Evolutionary conservation across 2,797 vertebrate genomes (phyloP).

Genomic region (Gymnoscopelus braueri): DNA sequence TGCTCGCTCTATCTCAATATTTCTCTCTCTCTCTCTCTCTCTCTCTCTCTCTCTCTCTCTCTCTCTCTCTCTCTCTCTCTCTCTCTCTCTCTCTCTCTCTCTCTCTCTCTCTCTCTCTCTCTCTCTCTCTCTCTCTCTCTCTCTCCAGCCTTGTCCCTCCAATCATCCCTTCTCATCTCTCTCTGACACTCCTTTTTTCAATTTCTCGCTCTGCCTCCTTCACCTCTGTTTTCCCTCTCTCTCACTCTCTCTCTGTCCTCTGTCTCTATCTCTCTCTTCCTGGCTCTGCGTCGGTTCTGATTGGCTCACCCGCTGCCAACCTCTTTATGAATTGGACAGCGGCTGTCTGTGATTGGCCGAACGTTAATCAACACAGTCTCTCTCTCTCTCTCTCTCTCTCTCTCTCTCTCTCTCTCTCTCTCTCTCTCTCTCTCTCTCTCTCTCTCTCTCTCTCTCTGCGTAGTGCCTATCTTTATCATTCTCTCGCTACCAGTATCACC

Average conservation of each 20-base stretch:
- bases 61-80: neutral
- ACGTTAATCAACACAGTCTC: slow-evolving; percentile 58
- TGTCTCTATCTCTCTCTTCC: slow-evolving; percentile 22
- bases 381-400: slow-evolving; percentile 24
- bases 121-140: slow-evolving; percentile 1
- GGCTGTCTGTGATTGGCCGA: slow-evolving; percentile 65
- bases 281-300: slow-evolving; percentile 29
- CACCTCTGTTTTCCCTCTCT: slow-evolving; percentile 13
- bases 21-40: neutral
- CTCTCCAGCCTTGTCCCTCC: slow-evolving; percentile 4
- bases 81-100: neutral
- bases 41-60: neutral
- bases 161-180: neutral
- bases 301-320: slow-evolving; percentile 54
- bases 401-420: slow-evolving; percentile 2
- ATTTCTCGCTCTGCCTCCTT: slow-evolving; percentile 4
- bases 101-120: slow-evolving; percentile 1
- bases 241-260: slow-evolving; percentile 16
- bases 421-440: slow-evolving; percentile 24
- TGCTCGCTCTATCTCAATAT: neutral
- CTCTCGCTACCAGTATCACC: slow-evolving; percentile 1
- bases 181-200: slow-evolving; percentile 1
- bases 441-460: slow-evolving; percentile 1
- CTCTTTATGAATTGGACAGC: slow-evolving; percentile 78
- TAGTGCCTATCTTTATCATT: slow-evolving; percentile 13